Evolutionary conservation across 1,140 invertebrate species (phyloP).

Genomic region (Neelides sp.): DNA sequence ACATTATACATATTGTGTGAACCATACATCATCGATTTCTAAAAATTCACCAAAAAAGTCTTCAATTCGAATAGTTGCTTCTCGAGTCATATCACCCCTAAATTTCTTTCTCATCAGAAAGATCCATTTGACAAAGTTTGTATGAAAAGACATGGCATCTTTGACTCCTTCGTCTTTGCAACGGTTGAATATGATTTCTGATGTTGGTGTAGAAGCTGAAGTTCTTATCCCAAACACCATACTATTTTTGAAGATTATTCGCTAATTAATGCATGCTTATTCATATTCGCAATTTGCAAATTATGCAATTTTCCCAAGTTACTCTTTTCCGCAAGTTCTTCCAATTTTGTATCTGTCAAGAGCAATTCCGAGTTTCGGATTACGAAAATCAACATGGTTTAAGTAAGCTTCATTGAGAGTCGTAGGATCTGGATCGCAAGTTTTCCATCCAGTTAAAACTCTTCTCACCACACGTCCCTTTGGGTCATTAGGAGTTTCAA

Average conservation of each 20-base stretch:
- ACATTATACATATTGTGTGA: too few relatives aligned
- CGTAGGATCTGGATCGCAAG: constrained; percentile 17
- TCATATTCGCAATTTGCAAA: too few relatives aligned
- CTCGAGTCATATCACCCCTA: too few relatives aligned
- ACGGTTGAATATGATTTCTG: constrained; percentile 27
- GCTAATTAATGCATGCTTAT: too few relatives aligned
- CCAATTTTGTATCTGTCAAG: constrained; percentile 10
- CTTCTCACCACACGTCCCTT: constrained; percentile 18
- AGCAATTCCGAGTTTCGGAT: constrained; percentile 20
- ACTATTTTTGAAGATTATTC: not conserved
- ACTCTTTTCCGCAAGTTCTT: constrained; percentile 2
- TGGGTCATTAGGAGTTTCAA: constrained; percentile 20
- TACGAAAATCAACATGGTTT: constrained; percentile 24
- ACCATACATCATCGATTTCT: too few relatives aligned
- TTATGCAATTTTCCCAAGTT: not conserved
- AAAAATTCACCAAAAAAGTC: too few relatives aligned
- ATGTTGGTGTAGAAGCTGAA: not conserved
- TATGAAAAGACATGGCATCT: too few relatives aligned
- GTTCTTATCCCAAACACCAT: too few relatives aligned
- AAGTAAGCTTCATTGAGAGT: constrained; percentile 23
- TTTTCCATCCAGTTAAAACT: constrained; percentile 17
- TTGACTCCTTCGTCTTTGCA: constrained; percentile 17
- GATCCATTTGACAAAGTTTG: too few relatives aligned
- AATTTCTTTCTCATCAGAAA: too few relatives aligned
- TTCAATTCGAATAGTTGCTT: too few relatives aligned